A percentile compares a stretch with the other conserved stretches of the same genome.
Evolutionary conservation across 2,113 vertebrate genomes (phyloP).

Genomic region (Conger conger): DNA sequence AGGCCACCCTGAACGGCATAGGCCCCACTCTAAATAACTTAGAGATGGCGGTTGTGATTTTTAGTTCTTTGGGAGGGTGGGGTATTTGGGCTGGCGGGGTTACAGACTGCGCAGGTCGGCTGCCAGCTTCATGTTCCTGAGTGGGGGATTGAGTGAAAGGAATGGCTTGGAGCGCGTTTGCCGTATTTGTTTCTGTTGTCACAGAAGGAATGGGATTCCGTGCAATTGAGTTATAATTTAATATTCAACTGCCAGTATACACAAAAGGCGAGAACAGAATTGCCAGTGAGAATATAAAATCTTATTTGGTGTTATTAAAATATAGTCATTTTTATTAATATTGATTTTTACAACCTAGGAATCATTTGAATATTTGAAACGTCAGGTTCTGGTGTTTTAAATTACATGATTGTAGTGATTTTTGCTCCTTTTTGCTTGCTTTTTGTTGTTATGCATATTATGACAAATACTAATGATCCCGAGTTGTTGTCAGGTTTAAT

Average conservation of each 20-base stretch:
- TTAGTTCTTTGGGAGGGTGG: conserved; percentile 15
- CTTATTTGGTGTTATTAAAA: background rate
- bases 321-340: background rate
- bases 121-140: conserved; percentile 70
- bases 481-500: background rate
- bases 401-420: background rate
- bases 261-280: background rate
- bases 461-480: background rate
- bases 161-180: conserved; percentile 71
- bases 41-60: conserved; percentile 84
- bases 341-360: background rate
- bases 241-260: background rate
- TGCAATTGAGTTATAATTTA: background rate
- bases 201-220: conserved; percentile 15
- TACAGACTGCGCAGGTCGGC: conserved; percentile 85
- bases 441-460: background rate
- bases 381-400: background rate
- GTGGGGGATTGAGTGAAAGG: conserved; percentile 80
- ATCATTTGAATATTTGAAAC: background rate
- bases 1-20: conserved; percentile 79
- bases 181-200: background rate
- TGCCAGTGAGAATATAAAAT: background rate
- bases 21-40: conserved; percentile 79
- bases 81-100: conserved; percentile 62
- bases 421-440: background rate